Base-by-base conservation (phyloP, 2,113 vertebrate genomes). In the Ariopsis seemanni region DNA sequence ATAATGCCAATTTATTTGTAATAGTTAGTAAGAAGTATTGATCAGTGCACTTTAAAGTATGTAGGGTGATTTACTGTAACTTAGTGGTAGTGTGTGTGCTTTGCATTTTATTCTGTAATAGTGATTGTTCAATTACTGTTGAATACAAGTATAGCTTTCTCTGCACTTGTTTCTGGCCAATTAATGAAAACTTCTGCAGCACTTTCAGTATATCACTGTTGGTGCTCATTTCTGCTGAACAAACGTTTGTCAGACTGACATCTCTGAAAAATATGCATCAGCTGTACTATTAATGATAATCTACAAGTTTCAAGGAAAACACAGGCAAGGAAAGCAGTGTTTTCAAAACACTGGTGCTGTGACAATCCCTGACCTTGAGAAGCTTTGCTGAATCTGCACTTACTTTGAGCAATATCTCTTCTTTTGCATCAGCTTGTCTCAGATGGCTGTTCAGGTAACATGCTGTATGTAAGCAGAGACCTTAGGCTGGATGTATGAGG, bases 401-500 rank as follows among this genome's bases (percentile, higher is more conserved):
- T 62, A 50, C 60, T 86, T 30, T 86, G 1, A 72, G 48, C n/a
- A 52, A 52, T 75, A 25, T 75, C 72, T 52, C 9, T 25, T 72
- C 5, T 34, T 27, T 77, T 15, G 71, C 34, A 17, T 71, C 58
- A 25, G 48, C 25, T 60, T 75, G 62, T 65, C 58, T 50, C 48
- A 5, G 15, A 77, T 77, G 63, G 72, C 27, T 69, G n/a, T 90
- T 50, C 27, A 60, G 62, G 57, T 84, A 65, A 62, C 74, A 58
- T 53, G 30, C 10, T 60, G 58, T 83, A 82, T 15, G 10, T 57
- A 89, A 87, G 88, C 52, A 27, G 86, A 90, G 90, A 88, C 25
- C 57, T 90, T 91, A 91, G 89, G 84, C 93, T 94, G 94, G 93
- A 94, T 93, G 93, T 93, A 94, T 94, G 91, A 93, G 92, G 94